Base-by-base conservation (phyloP, 2,113 vertebrate species). In the Anarhynchus alexandrinus region DNA sequence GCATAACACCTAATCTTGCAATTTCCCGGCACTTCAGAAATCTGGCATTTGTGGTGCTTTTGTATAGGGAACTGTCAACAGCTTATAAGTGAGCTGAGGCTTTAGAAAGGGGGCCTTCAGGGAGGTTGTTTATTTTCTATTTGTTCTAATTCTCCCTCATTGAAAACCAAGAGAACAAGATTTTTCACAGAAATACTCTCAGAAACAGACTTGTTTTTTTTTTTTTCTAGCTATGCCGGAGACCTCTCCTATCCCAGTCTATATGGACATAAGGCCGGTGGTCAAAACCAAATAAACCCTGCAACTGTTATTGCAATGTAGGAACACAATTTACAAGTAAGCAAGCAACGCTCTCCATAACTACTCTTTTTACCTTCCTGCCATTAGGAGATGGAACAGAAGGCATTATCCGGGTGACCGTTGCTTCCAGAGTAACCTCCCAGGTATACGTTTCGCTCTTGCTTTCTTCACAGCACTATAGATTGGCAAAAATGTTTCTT, bases 1-100 rank as follows among this genome's bases (percentile, higher is more conserved):
- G 80, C 76, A 81, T 65, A 94, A 94, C 32, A 88, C 93, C 86
- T 93, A 92, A 96, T 88, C 82, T 91, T 96, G 77, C 36, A 91
- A 90, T 95, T 97, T 79, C 81, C 27, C 2, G 0, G 10, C 34
- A 42, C 30, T 73, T 97, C 64, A 92, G 84, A 89, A 86, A 89
- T 74, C 62, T 91, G 47, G 73, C 71, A 61, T 91, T 84, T 82
- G 70, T 92, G 45, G n/a, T 66, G 52, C 6, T 94, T 96, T 94
- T 84, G 18, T 94, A 64, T n/a, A 87, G 81, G 27, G 19, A 72
- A 83, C 84, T 94, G 49, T 86, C 70, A 83, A 66, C 62, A 77
- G 52, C 61, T 95, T 94, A 29, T 43, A 94, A 92, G 86, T 23
- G 34, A 93, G 49, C 45, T 89, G 21, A 69, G 49, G 19, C 18